Percentiles rank a stretch among this genome's conserved stretches.
Evolutionary conservation across 2,797 vertebrate genomes (phyloP).

Genomic region (Notolepis coatsorum): DNA sequence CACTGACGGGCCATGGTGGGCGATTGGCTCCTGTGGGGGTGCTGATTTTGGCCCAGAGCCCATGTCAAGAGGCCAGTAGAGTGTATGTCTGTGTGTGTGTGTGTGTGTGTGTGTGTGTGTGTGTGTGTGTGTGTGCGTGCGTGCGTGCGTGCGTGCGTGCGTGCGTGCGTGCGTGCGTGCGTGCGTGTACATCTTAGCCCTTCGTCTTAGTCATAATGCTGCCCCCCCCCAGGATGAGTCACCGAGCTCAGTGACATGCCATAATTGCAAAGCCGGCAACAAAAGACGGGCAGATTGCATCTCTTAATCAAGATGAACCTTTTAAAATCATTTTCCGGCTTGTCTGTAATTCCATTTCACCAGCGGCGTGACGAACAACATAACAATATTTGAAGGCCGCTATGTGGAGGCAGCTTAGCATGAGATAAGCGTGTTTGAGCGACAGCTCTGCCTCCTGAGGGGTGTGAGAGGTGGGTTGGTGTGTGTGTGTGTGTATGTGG

Average conservation of each 20-base stretch:
- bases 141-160: no score
- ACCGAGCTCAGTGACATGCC: not conserved
- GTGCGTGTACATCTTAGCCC: not conserved
- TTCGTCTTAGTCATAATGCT: no score
- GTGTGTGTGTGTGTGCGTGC: not conserved
- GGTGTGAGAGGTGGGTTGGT: constrained; percentile 34
- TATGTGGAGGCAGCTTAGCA: not conserved
- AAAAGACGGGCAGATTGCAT: not conserved
- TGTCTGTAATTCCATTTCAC: not conserved
- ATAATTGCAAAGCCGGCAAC: not conserved
- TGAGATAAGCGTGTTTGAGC: constrained; percentile 9
- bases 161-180: not conserved
- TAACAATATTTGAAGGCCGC: not conserved
- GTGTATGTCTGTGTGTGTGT: not conserved
- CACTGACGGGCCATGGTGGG: constrained; percentile 38
- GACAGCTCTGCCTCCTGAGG: constrained; percentile 13
- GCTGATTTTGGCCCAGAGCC: constrained; percentile 48
- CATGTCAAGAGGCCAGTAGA: constrained; percentile 29
- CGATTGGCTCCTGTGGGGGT: constrained; percentile 43
- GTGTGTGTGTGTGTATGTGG: no score
- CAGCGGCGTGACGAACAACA: not conserved
- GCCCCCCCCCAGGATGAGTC: no score
- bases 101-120: not conserved
- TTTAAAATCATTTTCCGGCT: constrained; percentile 1
- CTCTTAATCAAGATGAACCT: not conserved